These are phyloP conservation scores for Ectropis crepuscularia DNA, from an alignment of 2,888 invertebrate genomes.

Conservation along the genomic window DNA sequence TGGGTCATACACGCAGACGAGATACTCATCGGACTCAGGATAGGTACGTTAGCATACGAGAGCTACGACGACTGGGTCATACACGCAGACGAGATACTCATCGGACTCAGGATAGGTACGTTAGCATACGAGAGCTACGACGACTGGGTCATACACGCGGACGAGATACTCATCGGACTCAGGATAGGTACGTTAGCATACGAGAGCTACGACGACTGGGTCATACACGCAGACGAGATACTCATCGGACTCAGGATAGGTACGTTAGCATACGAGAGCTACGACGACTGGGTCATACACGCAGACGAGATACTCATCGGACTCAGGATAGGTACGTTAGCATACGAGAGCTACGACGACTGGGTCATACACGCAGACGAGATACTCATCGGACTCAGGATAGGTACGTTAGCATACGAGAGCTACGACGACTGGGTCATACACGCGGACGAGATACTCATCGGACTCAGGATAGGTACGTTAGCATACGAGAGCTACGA, in stretches of 20 bases:
- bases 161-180: conserved; percentile 95
- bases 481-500: no score
- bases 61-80: conserved; percentile 99
- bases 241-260: conserved; percentile 95
- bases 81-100: conserved; percentile 95
- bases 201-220: conserved; percentile 99
- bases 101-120: conserved; percentile 93
- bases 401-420: conserved; percentile 90
- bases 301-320: conserved; percentile 97
- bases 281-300: conserved; percentile 99
- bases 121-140: conserved; percentile 96
- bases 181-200: conserved; percentile 90
- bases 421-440: conserved; percentile 99
- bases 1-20: conserved; percentile 98
- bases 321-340: conserved; percentile 90
- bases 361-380: conserved; percentile 98
- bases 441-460: conserved; percentile 95
- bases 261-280: conserved; percentile 90
- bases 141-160: conserved; percentile 98
- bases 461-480: conserved; percentile 93
- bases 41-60: conserved; percentile 90
- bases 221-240: conserved; percentile 97
- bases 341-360: conserved; percentile 98
- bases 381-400: conserved; percentile 95
- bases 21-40: conserved; percentile 95